A percentile compares a stretch with the other conserved stretches of the same genome.
These are phyloP conservation scores for Caradrina kadenii DNA, from an alignment of 2,888 invertebrate genomes.

Conservation along the genomic window DNA sequence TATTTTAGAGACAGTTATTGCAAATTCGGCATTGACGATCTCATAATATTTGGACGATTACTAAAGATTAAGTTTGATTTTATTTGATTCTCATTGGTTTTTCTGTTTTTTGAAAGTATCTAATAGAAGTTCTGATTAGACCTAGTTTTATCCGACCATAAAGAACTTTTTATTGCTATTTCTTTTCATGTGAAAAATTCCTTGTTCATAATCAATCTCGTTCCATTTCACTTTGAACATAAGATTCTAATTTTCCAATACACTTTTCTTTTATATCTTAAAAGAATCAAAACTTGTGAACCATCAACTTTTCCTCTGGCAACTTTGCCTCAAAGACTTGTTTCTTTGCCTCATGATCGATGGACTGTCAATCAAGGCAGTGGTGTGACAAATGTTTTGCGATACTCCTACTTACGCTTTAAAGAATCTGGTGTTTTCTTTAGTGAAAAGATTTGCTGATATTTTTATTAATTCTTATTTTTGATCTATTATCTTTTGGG, in stretches of 20 bases:
- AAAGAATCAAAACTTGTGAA: conserved; percentile 59
- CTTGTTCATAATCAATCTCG: neutral
- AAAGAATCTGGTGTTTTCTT: conserved; percentile 39
- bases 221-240: conserved; percentile 28
- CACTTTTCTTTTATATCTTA: conserved; percentile 40
- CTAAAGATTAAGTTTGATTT: no score
- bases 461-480: conserved; percentile 30
- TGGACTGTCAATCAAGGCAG: conserved; percentile 68
- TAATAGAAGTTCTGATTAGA: no score
- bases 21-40: no score
- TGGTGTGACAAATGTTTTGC: conserved; percentile 68
- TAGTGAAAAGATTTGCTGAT: conserved; percentile 46
- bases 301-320: conserved; percentile 51
- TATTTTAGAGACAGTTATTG: neutral
- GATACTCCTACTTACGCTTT: conserved; percentile 56
- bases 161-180: no score
- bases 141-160: no score
- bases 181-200: neutral
- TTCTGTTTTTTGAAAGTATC: no score
- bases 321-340: conserved; percentile 64
- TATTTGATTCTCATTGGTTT: no score
- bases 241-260: conserved; percentile 30
- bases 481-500: conserved; percentile 16
- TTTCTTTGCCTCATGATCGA: conserved; percentile 62
- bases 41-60: no score